A percentile compares a stretch with the other conserved stretches of the same genome.
Conservation (phyloP, 2,888 invertebrate species). For the Quadroppia sp. region DNA sequence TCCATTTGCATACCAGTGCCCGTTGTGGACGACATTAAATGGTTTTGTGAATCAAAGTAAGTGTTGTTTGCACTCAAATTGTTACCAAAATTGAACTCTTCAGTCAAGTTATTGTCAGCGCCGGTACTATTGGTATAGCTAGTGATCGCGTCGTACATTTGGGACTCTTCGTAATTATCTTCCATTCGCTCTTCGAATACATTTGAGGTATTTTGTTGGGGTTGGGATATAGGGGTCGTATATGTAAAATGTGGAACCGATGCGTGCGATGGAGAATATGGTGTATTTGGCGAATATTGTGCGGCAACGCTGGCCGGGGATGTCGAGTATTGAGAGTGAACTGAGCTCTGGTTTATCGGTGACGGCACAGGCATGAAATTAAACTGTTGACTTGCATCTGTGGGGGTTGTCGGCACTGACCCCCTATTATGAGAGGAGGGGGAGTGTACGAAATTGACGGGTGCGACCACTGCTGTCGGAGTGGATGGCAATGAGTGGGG, state of each 20-base stretch:
- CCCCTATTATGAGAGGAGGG: background rate
- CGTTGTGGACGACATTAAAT: background rate
- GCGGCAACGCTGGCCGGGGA: slow-evolving; percentile 25
- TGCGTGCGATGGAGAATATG: slow-evolving; percentile 15
- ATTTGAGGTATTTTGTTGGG: background rate
- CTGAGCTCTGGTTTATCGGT: slow-evolving; percentile 29
- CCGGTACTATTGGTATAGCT: slow-evolving; percentile 10
- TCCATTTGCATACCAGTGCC: background rate
- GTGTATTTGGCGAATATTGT: slow-evolving; percentile 30
- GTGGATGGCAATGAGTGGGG: slow-evolving; percentile 40
- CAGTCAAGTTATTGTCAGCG: background rate
- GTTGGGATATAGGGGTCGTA: slow-evolving; percentile 28
- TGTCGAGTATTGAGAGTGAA: slow-evolving; percentile 26
- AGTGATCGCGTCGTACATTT: slow-evolving; percentile 33
- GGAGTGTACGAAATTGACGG: background rate
- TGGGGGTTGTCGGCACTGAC: background rate
- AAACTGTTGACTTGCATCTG: slow-evolving; percentile 39
- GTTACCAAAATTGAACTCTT: slow-evolving; percentile 4
- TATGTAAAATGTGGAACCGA: slow-evolving; percentile 33
- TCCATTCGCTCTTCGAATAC: background rate
- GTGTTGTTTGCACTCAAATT: background rate
- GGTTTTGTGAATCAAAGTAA: background rate
- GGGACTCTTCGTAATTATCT: slow-evolving; percentile 16
- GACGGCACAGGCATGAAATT: slow-evolving; percentile 23
- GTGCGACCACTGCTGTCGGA: slow-evolving; percentile 4